These are phyloP conservation scores for Brachionichthys hirsutus DNA, from an alignment of 2,113 vertebrate genomes.

Conservation along the genomic window DNA sequence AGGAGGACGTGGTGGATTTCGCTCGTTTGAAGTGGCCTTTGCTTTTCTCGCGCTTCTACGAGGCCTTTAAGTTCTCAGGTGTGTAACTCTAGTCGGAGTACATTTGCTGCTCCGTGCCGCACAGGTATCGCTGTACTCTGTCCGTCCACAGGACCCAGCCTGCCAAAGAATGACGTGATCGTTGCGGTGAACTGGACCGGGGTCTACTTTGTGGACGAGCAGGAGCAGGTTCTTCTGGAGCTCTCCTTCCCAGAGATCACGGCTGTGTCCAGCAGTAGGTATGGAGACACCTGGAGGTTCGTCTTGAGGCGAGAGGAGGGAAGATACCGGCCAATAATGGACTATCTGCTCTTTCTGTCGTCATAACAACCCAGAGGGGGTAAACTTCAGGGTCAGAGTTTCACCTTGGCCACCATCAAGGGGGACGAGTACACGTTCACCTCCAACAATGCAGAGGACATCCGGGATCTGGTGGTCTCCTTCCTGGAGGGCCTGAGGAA, in stretches of 20 bases:
- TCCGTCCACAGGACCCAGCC: conserved; percentile 87
- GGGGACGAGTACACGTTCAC: conserved; percentile 98
- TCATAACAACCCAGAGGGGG: conserved; percentile 80
- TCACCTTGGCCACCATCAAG: conserved; percentile 94
- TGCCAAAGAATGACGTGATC: conserved; percentile 96
- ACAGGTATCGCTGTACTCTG: neutral
- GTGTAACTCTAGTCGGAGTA: neutral
- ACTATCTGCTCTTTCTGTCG: neutral
- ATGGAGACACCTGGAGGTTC: neutral
- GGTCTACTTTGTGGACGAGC: conserved; percentile 96
- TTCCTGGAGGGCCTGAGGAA: conserved; percentile 95
- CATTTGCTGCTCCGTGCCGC: no score
- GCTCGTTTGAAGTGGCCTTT: conserved; percentile 98
- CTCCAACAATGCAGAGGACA: conserved; percentile 96
- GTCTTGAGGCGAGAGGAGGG: no score
- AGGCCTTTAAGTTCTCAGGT: conserved; percentile 98
- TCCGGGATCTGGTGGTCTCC: conserved; percentile 91
- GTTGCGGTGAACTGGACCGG: conserved; percentile 98
- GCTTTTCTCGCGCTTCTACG: conserved; percentile 97
- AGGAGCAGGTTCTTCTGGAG: conserved; percentile 96
- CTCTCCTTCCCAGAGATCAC: conserved; percentile 96
- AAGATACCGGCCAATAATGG: no score
- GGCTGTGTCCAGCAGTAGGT: conserved; percentile 93
- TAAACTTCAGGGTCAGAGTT: conserved; percentile 92
- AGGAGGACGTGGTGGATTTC: conserved; percentile 96